Percentiles rank a stretch among this genome's conserved stretches.
These are phyloP conservation scores for Megaleporinus macrocephalus DNA, from an alignment of 2,113 vertebrate genomes.

Conservation along the genomic window DNA sequence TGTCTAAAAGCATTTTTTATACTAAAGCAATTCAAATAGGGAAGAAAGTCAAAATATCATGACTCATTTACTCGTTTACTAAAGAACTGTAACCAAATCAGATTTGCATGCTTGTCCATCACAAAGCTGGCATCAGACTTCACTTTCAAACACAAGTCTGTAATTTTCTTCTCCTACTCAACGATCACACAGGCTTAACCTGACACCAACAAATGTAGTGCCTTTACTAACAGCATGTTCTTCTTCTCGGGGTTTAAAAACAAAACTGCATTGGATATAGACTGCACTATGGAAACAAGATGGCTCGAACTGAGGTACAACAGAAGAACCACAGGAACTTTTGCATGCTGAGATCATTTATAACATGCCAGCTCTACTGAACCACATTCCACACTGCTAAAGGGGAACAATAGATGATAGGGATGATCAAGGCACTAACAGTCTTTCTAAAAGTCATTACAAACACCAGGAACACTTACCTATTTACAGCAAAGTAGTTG, in stretches of 20 bases:
- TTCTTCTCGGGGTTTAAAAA: not conserved
- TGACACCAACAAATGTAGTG: not conserved
- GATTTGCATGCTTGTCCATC: too few species aligned
- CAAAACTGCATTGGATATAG: not conserved
- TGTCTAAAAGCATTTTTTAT: too few species aligned
- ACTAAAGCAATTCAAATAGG: too few species aligned
- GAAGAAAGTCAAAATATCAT: too few species aligned
- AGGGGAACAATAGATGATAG: not conserved
- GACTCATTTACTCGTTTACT: too few species aligned
- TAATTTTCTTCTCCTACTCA: not conserved
- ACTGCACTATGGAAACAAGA: not conserved
- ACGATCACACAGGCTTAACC: slow-evolving; percentile 6
- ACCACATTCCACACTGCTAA: not conserved
- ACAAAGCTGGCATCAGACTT: not conserved
- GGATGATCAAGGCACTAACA: not conserved
- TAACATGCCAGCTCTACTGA: not conserved
- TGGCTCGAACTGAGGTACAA: not conserved
- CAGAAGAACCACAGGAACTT: not conserved
- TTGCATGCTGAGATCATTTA: not conserved
- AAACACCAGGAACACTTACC: slow-evolving; percentile 29
- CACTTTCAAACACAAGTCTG: not conserved
- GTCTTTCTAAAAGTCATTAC: not conserved
- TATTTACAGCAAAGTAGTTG: not conserved
- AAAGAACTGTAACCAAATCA: too few species aligned
- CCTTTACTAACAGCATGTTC: not conserved